Conservation (phyloP, 1,140 invertebrate genomes). For the Leguminivora glycinivorella region DNA sequence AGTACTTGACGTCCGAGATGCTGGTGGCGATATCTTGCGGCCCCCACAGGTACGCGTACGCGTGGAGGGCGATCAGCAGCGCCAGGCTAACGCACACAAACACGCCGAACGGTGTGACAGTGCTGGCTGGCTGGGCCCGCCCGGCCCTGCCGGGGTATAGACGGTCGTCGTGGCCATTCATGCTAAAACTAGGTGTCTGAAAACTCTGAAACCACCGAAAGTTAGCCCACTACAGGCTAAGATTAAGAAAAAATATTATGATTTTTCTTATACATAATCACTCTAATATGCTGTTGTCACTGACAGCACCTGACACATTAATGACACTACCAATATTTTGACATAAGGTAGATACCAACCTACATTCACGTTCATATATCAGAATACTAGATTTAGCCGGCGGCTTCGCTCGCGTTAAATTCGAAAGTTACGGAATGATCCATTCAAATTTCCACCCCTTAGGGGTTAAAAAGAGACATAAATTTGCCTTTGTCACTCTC, state of each 20-base stretch:
- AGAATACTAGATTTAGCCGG: too few relatives aligned
- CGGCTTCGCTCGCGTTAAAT: too few relatives aligned
- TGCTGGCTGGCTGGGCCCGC: neutral
- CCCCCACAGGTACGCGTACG: slow-evolving; percentile 57
- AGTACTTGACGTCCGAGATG: slow-evolving; percentile 60
- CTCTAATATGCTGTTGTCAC: too few relatives aligned
- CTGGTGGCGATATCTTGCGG: slow-evolving; percentile 54
- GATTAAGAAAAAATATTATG: neutral
- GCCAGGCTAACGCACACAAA: slow-evolving; percentile 59
- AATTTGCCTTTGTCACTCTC: too few relatives aligned
- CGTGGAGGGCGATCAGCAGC: slow-evolving; percentile 55
- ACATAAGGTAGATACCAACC: too few relatives aligned
- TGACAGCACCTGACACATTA: too few relatives aligned
- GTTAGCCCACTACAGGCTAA: neutral
- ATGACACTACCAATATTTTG: too few relatives aligned
- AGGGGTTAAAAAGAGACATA: too few relatives aligned
- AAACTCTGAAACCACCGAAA: neutral
- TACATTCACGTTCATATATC: too few relatives aligned
- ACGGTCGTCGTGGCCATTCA: neutral
- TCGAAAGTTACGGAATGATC: too few relatives aligned
- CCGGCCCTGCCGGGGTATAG: neutral
- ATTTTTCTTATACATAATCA: neutral
- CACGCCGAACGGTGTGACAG: slow-evolving; percentile 47
- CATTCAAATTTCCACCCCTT: too few relatives aligned
- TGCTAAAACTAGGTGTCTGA: neutral